Evolutionary conservation across 2,888 invertebrate genomes (phyloP).

Genomic region (Lycia hirtaria): DNA sequence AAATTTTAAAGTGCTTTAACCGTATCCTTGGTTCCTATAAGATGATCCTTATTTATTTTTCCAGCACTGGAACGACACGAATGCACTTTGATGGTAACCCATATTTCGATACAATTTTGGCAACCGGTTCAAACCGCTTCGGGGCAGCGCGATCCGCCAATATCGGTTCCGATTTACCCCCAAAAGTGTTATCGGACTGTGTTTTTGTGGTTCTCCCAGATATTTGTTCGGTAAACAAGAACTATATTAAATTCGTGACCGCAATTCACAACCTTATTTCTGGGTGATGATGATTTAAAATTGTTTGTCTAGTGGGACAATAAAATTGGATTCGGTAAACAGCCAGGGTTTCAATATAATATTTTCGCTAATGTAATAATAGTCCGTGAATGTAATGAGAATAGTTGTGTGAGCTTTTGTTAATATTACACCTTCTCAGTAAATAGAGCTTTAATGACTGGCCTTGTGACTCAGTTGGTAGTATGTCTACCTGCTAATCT

Average conservation of each 20-base stretch:
- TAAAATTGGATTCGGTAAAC: slow-evolving; percentile 12
- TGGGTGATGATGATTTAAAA: background rate
- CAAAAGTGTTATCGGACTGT: slow-evolving; percentile 40
- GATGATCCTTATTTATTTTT: no score
- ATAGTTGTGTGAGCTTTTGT: background rate
- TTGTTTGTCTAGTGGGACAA: background rate
- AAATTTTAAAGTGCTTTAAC: no score
- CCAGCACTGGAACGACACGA: background rate
- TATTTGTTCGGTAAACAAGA: slow-evolving; percentile 20
- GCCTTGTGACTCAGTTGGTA: no score
- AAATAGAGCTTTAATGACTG: no score
- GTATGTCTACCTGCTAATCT: no score
- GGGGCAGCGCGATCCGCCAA: slow-evolving; percentile 45
- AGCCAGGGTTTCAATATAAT: background rate
- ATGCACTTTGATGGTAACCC: slow-evolving; percentile 4
- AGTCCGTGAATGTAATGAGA: background rate
- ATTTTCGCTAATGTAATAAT: no score
- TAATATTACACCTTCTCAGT: background rate
- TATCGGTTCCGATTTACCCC: slow-evolving; percentile 44
- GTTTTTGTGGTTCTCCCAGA: slow-evolving; percentile 31
- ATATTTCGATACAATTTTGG: slow-evolving; percentile 19
- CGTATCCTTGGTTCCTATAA: no score
- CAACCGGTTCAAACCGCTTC: slow-evolving; percentile 40
- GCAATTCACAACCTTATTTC: slow-evolving; percentile 13
- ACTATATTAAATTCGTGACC: background rate